phyloP scores from a whole-genome alignment of 2,888 invertebrate genomes.

The Malachius bipustulatus region DNA sequence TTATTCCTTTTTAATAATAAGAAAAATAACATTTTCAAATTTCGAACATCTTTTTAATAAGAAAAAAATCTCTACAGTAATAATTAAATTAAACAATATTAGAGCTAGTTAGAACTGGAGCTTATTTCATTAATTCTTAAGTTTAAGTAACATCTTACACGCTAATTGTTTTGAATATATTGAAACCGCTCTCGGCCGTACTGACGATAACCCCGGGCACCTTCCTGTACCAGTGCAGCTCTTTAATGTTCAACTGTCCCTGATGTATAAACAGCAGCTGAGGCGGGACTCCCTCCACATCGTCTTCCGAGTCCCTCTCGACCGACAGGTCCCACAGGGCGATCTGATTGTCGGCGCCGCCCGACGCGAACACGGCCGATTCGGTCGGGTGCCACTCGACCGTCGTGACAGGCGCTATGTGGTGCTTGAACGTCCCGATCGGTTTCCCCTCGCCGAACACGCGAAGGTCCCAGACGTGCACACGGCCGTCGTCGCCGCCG shows the following conservation, averaged over 20 bases:
- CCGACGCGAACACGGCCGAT: slow-evolving; percentile 84
- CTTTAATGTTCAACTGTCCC: slow-evolving; percentile 96
- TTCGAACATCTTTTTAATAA: too few relatives aligned
- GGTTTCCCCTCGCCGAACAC: slow-evolving; percentile 67
- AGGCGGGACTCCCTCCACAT: slow-evolving; percentile 69
- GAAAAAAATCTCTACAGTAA: too few relatives aligned
- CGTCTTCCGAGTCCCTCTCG: slow-evolving; percentile 60
- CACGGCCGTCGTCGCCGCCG: slow-evolving; percentile 91
- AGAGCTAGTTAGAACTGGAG: too few relatives aligned
- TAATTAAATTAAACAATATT: too few relatives aligned
- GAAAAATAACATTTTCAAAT: too few relatives aligned
- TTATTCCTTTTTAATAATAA: too few relatives aligned
- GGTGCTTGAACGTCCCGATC: slow-evolving; percentile 91
- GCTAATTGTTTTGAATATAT: slow-evolving; percentile 95
- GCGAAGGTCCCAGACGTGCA: slow-evolving; percentile 93
- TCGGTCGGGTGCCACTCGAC: slow-evolving; percentile 96
- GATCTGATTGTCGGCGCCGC: slow-evolving; percentile 89
- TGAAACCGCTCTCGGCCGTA: slow-evolving; percentile 91
- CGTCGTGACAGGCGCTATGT: slow-evolving; percentile 84
- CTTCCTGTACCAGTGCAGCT: slow-evolving; percentile 97
- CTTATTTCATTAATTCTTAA: too few relatives aligned
- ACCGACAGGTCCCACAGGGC: slow-evolving; percentile 94
- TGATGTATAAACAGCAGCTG: slow-evolving; percentile 96
- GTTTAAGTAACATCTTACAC: slow-evolving; percentile 44
- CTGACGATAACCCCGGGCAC: slow-evolving; percentile 86